Conservation (phyloP, 2,113 vertebrate species). For the Glaucomys volans region DNA sequence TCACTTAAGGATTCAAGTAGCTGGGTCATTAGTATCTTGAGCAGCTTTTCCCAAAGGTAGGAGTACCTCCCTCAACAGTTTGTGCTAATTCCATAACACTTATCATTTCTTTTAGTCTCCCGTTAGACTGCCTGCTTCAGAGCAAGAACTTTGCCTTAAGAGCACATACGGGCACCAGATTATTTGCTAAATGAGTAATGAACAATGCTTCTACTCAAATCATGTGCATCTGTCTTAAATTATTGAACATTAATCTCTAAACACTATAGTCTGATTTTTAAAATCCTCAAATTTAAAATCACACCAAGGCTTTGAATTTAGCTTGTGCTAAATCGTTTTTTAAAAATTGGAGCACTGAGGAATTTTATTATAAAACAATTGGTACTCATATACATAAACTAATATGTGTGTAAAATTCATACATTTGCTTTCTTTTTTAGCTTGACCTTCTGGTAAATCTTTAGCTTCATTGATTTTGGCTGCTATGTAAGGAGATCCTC, state of each 20-base stretch:
- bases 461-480: slow-evolving; percentile 99
- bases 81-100: background rate
- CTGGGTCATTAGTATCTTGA: background rate
- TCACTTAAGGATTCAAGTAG: background rate
- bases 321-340: slow-evolving; percentile 46
- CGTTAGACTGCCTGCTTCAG: background rate
- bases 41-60: background rate
- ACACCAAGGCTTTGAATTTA: slow-evolving; percentile 38
- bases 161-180: background rate
- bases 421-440: slow-evolving; percentile 90
- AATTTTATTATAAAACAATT: slow-evolving; percentile 83
- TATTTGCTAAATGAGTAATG: background rate
- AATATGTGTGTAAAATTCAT: slow-evolving; percentile 64
- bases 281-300: slow-evolving; percentile 8
- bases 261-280: background rate
- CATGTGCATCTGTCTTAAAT: background rate
- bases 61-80: background rate
- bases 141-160: background rate
- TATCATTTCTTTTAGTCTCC: background rate
- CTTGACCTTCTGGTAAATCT: slow-evolving; percentile 95
- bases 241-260: background rate
- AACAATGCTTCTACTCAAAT: background rate
- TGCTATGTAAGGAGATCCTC: slow-evolving; percentile 97
- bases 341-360: slow-evolving; percentile 62
- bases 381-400: slow-evolving; percentile 60